Conservation (phyloP, 2,888 invertebrate genomes). For the Lasioglossum morio region DNA sequence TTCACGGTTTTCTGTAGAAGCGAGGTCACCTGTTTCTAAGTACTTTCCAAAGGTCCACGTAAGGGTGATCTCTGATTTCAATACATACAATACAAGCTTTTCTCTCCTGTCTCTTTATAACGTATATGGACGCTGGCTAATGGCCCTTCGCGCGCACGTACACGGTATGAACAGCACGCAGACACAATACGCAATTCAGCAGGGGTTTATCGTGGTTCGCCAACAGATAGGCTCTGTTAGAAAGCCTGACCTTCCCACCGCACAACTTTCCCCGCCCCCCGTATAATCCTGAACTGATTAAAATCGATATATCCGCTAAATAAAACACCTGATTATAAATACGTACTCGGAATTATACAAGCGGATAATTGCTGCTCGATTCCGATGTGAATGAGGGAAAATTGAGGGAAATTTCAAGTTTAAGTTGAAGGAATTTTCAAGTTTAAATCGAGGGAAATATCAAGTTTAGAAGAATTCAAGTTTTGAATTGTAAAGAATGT, state of each 20-base stretch:
- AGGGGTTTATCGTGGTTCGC: not conserved
- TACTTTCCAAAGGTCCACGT: not conserved
- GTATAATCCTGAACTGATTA: not conserved
- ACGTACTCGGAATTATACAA: not conserved
- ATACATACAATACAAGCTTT: not conserved
- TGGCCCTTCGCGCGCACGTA: no score
- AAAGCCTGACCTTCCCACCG: not conserved
- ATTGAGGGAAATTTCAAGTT: no score
- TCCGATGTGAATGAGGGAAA: no score
- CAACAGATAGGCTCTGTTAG: not conserved
- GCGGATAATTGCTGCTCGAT: not conserved
- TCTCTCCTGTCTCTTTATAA: no score
- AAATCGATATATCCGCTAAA: not conserved
- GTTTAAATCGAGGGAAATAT: no score
- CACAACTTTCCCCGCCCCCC: not conserved
- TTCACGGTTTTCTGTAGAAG: not conserved
- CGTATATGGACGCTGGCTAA: not conserved
- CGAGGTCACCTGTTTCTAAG: no score
- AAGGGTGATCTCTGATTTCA: not conserved
- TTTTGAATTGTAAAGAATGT: no score
- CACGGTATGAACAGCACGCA: not conserved
- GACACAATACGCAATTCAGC: not conserved
- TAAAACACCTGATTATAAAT: not conserved
- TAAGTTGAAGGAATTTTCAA: no score
- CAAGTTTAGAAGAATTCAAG: no score